Base-by-base conservation (phyloP, 2,113 vertebrate genomes). In the Lamprotornis superbus region DNA sequence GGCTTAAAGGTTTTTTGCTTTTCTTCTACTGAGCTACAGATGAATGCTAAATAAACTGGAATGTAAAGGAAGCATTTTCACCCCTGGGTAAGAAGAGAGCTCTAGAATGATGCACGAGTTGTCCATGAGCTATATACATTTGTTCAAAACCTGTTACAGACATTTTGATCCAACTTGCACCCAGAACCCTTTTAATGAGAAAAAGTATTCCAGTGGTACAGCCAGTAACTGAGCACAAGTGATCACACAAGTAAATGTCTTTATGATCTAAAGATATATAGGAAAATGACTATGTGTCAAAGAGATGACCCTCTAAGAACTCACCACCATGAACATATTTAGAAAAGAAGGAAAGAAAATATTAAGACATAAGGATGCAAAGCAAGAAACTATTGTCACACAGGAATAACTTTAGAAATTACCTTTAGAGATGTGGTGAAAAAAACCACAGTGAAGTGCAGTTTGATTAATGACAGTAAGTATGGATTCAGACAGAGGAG, bases 391-490 rank as follows among this genome's bases (percentile, higher is more conserved):
- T 77, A 55, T 40, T 59, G 15, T 53, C 44, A 87, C 21, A 39
- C 1, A 33, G 21, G 22, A 70, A 52, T 68, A 71, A 67, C 40
- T 83, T 76, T 23, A 70, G 9, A 91, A 92, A 53, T 53, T 7
- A 63, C n/a, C 56, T 92, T 83, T n/a, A 82, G 49, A 0, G 0
- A 79, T 67, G 28, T 17, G 18, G 25, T 22, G 2, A n/a, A 56
- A 82, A 53, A 61, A 52, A 2, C 2, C 25, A 50, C 15, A 47
- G 5, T 19, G 19, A 88, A 84, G 23, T 37, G 21, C 31, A 56
- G 21, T 78, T 91, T 95, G 84, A 91, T 78, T 93, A 84, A 94
- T 71, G 64, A 81, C 40, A 81, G 50, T 19, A 73, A 75, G 77
- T 44, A 87, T 5, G 16, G 14, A 87, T 89, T 92, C 52, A 76